Conservation (phyloP, 2,888 invertebrate genomes). For the Drosophila setosimentum region DNA sequence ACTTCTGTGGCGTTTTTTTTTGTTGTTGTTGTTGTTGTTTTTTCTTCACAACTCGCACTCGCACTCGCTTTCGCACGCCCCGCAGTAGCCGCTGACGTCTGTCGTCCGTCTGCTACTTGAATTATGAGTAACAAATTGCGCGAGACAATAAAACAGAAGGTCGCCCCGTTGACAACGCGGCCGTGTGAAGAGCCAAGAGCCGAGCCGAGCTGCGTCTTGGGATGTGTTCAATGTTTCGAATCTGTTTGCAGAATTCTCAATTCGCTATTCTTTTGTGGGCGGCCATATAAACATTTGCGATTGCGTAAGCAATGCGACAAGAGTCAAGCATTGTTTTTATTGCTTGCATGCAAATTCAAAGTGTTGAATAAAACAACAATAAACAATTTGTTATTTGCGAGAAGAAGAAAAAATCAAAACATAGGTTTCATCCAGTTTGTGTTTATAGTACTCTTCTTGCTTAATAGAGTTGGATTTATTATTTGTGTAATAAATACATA, state of each 20-base stretch:
- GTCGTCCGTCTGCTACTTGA: conserved; percentile 40
- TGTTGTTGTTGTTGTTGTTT: not conserved
- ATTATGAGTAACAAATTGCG: conserved; percentile 74
- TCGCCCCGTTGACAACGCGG: conserved; percentile 59
- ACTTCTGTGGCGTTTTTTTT: not conserved
- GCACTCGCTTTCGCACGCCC: conserved; percentile 23
- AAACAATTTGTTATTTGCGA: not conserved
- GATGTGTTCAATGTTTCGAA: conserved; percentile 22
- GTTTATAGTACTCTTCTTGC: not conserved
- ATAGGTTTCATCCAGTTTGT: not conserved
- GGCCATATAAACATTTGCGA: conserved; percentile 36
- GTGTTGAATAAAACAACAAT: conserved; percentile 7
- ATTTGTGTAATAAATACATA: not conserved
- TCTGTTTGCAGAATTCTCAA: conserved; percentile 19
- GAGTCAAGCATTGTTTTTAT: conserved; percentile 26
- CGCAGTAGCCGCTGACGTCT: conserved; percentile 39
- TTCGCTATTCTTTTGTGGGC: conserved; percentile 47
- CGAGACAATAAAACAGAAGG: conserved; percentile 70
- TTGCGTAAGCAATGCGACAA: conserved; percentile 44
- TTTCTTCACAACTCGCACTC: conserved; percentile 19
- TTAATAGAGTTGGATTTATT: not conserved
- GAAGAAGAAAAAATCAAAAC: not conserved
- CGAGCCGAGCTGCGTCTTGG: conserved; percentile 9
- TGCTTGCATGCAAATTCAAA: conserved; percentile 24
- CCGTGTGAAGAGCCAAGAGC: conserved; percentile 55